A percentile compares a stretch with the other conserved stretches of the same genome.
These are phyloP conservation scores for Macroteleia sp. DNA, from an alignment of 2,888 invertebrate species.

Conservation along the genomic window DNA sequence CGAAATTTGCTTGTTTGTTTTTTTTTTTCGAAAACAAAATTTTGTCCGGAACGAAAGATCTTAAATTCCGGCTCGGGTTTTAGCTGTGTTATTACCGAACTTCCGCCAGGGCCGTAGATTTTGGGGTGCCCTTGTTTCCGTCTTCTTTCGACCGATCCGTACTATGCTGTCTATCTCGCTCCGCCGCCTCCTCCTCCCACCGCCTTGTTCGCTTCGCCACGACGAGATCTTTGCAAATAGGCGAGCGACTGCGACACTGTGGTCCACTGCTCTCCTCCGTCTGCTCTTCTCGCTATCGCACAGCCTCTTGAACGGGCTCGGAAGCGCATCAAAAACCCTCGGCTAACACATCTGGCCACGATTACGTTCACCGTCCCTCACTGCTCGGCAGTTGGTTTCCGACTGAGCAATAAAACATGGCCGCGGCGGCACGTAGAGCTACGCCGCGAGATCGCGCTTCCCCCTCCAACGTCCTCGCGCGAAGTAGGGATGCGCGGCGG, in stretches of 20 bases:
- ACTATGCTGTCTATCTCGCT: slow-evolving; percentile 12
- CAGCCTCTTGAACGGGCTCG: slow-evolving; percentile 80
- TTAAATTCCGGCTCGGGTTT: not conserved
- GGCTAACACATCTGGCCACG: slow-evolving; percentile 81
- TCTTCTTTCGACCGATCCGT: slow-evolving; percentile 8
- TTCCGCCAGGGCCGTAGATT: slow-evolving; percentile 17
- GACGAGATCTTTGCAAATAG: slow-evolving; percentile 65
- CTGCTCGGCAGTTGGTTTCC: slow-evolving; percentile 84
- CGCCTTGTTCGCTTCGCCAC: slow-evolving; percentile 32
- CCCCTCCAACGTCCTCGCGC: too few relatives aligned
- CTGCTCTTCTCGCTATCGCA: slow-evolving; percentile 74
- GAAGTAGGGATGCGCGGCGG: too few relatives aligned
- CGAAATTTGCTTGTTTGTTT: too few relatives aligned
- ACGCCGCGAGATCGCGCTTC: too few relatives aligned
- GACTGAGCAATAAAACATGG: slow-evolving; percentile 73
- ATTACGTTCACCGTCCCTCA: slow-evolving; percentile 80
- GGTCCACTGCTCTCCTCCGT: slow-evolving; percentile 60
- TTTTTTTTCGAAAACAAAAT: too few relatives aligned
- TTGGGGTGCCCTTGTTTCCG: not conserved
- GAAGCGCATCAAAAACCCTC: slow-evolving; percentile 82
- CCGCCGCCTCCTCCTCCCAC: slow-evolving; percentile 12
- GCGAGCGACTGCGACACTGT: slow-evolving; percentile 37
- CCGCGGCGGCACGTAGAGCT: slow-evolving; percentile 32
- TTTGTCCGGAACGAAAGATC: too few relatives aligned
- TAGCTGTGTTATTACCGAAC: slow-evolving; percentile 8